Evolutionary conservation across 1,140 invertebrate genomes (phyloP), one percentile per base, ranked within the genome.

Genomic region (Heliconius hewitsoni): DNA sequence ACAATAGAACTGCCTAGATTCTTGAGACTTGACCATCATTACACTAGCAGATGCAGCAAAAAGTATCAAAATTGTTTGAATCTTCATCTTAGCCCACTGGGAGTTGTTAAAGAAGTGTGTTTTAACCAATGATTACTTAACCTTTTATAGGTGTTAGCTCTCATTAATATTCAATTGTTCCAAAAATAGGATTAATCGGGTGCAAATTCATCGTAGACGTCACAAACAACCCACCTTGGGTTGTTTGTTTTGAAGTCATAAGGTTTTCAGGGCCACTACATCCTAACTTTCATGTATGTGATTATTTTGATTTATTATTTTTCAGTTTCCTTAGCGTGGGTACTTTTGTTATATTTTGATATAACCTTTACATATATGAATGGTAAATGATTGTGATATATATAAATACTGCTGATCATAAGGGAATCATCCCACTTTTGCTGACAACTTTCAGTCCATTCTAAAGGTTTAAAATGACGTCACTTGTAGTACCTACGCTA

Each of bases 1-100:
- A 60, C 85, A 86, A 6, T 83, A 85, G 18, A 81, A 52, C 57
- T 85, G 77, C 8, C 39, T 73, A 23, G 77, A 55, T 19, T 80
- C 78, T n/a, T 82, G 81, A 30, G 77, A 75, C 3, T 72, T 73
- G 23, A 81, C 60, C 3, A 73, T 16, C 3, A 42, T 72, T 16
- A 85, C 27, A 18, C 81, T 37, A 27, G 71, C 66, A 23, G 71
- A 72, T 27, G 81, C 66, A 23, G 71, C 71, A 37, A 73, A 23
- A 34, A 78, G 39, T 11, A 78, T 19, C 16, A 78, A 42, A 5
- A 78, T 27, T n/a, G 19, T 73, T 60, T 73, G 71, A 27, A 72
- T 46, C 42, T 57, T 60, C 77, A 78, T 78, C 50, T 77, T 77
- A 9, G 50, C 37, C 71, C 16, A 55, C n/a, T 23, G 66, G 30